Evolutionary conservation across 1,140 invertebrate species (phyloP).

Genomic region (Archegozetes longisetosus): DNA sequence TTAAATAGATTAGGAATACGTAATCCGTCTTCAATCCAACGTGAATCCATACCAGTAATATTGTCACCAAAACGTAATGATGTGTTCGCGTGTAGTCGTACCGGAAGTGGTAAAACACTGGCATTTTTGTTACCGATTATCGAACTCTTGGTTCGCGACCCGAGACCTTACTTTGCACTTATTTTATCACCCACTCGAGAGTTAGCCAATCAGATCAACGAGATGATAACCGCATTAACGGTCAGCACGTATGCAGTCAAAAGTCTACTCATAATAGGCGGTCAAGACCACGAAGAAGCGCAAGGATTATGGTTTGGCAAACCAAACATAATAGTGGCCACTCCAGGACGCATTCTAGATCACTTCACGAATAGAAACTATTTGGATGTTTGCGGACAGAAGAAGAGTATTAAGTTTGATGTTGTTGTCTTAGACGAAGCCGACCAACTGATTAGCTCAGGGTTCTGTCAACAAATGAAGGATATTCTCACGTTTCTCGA

Average conservation of each 20-base stretch:
- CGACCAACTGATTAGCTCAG: slow-evolving; percentile 51
- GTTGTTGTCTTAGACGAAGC: slow-evolving; percentile 77
- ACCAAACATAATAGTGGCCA: slow-evolving; percentile 70
- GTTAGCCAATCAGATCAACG: slow-evolving; percentile 47
- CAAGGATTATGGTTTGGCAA: slow-evolving; percentile 19
- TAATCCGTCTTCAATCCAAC: slow-evolving; percentile 63
- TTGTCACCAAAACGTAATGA: slow-evolving; percentile 49
- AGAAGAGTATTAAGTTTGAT: slow-evolving; percentile 45
- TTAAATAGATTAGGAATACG: slow-evolving; percentile 10
- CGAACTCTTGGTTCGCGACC: slow-evolving; percentile 74
- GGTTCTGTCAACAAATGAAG: slow-evolving; percentile 32
- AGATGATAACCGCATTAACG: slow-evolving; percentile 22
- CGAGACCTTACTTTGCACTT: slow-evolving; percentile 87
- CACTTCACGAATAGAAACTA: slow-evolving; percentile 32
- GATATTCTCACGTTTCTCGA: slow-evolving; percentile 35
- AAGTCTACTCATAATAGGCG: slow-evolving; percentile 20
- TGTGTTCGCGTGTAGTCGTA: slow-evolving; percentile 78
- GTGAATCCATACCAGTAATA: slow-evolving; percentile 62
- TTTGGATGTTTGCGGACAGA: slow-evolving; percentile 18
- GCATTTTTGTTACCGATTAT: slow-evolving; percentile 91
- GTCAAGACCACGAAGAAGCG: slow-evolving; percentile 10
- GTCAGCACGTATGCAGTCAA: slow-evolving; percentile 13
- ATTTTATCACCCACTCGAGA: slow-evolving; percentile 90
- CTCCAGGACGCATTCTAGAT: slow-evolving; percentile 71
- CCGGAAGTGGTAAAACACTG: slow-evolving; percentile 93